Conservation (phyloP, 2,797 vertebrate species). For the Cirrhinus molitorella region DNA sequence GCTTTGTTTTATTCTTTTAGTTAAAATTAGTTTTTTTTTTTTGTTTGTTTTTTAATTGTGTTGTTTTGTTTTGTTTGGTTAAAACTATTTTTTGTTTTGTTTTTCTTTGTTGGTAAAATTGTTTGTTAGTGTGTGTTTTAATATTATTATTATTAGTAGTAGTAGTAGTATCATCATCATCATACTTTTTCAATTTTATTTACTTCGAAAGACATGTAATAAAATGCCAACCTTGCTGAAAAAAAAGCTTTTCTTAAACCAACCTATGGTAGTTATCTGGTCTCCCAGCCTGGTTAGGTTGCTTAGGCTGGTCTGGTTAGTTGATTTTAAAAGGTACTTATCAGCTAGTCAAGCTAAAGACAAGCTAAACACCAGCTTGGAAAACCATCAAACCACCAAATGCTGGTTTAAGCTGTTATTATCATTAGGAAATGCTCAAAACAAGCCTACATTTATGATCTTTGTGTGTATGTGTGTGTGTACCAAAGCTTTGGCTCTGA, state of each 20-base stretch:
- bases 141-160: too few relatives aligned
- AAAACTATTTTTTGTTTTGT: too few relatives aligned
- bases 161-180: too few relatives aligned
- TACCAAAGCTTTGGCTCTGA: slow-evolving; percentile 83
- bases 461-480: slow-evolving; percentile 29
- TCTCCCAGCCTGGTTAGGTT: not conserved
- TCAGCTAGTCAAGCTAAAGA: not conserved
- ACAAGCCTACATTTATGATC: slow-evolving; percentile 46
- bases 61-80: too few relatives aligned
- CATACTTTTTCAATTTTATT: too few relatives aligned
- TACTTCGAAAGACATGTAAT: not conserved
- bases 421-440: slow-evolving; percentile 51
- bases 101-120: too few relatives aligned
- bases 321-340: not conserved
- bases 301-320: not conserved
- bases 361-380: not conserved
- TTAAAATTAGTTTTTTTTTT: not conserved
- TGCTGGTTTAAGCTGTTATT: slow-evolving; percentile 44
- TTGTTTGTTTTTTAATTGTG: not conserved
- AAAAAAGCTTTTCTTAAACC: not conserved
- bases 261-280: not conserved
- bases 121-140: too few relatives aligned
- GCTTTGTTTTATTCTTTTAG: too few relatives aligned
- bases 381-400: not conserved
- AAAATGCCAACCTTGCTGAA: not conserved